phyloP scores from a whole-genome alignment of 2,113 vertebrate species.

The Heptranchias perlo region DNA sequence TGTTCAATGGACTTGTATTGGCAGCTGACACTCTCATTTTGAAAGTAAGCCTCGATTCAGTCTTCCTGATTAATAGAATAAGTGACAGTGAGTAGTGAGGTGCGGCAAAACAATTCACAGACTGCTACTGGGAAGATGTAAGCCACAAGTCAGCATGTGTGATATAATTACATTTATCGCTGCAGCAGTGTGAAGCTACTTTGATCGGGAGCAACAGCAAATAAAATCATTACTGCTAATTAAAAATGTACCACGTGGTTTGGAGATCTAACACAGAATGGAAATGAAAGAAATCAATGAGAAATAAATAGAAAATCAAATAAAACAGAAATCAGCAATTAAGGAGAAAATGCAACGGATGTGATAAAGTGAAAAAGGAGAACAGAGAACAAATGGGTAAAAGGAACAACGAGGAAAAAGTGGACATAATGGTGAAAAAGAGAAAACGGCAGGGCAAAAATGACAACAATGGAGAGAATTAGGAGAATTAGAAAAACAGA shows the following conservation, averaged over 20 bases:
- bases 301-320: not conserved
- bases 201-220: not conserved
- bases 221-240: not conserved
- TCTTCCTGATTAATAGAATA: not conserved
- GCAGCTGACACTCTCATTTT: not conserved
- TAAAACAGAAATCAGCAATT: not conserved
- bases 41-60: not conserved
- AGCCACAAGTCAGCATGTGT: not conserved
- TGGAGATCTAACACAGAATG: not conserved
- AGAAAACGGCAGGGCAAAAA: not conserved
- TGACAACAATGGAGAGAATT: not conserved
- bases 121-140: not conserved
- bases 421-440: not conserved
- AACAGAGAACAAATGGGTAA: not conserved
- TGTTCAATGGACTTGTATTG: not conserved
- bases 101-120: conserved; percentile 17
- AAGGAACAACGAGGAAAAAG: not conserved
- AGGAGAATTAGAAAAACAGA: not conserved
- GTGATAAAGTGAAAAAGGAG: not conserved
- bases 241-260: not conserved
- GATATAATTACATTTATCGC: conserved; percentile 22
- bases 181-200: not conserved
- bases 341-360: not conserved
- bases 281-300: not conserved
- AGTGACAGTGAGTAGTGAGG: not conserved